Evolutionary conservation across 2,888 invertebrate genomes (phyloP), one percentile per base, ranked within the genome.

Genomic region (Ectobius pallidus): DNA sequence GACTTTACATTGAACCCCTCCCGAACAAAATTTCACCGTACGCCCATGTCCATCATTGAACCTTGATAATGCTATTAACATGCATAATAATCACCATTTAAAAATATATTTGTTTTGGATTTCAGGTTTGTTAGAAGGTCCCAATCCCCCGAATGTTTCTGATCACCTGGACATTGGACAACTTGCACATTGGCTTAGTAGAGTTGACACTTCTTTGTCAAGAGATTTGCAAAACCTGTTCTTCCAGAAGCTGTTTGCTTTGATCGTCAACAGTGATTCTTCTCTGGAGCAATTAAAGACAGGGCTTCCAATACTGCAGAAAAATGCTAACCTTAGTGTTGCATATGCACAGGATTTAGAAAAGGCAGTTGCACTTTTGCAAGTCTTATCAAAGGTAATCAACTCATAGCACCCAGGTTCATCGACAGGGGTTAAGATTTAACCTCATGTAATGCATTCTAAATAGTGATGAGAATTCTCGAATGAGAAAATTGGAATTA

Each of bases 211-310:
- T 11, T 18, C 22, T 1, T 16, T 65, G n/a, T 44, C 65, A 14
- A 46, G 46, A 27, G 44, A 18, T 1, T n/a, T 44, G 30, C 46
- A 27, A 1, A 9, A 20, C 16, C 44, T 65, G 16, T n/a, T 65
- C 6, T 46, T 65, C 27, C 65, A 65, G 18, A 39, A 46, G n/a
- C 27, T 65, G 16, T 65, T 65, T 65, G 44, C 44, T 27, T 46
- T 46, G 30, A 46, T 22, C 14, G 18, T 65, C 1, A 18, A 18
- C 27, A 16, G 3, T n/a, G 30, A 46, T 30, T 27, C 46, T 22
- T 4, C 30, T 16, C n/a, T 58, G 27, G 27, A 30, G 4, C 58
- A 44, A 11, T 27, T 65, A 20, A 44, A 44, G 9, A 6, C 20
- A 16, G 27, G 4, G 1, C 1, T 65, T 14, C 65, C 65, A 18